Conservation (phyloP, 2,113 vertebrate genomes). For the Cololabis saira region DNA sequence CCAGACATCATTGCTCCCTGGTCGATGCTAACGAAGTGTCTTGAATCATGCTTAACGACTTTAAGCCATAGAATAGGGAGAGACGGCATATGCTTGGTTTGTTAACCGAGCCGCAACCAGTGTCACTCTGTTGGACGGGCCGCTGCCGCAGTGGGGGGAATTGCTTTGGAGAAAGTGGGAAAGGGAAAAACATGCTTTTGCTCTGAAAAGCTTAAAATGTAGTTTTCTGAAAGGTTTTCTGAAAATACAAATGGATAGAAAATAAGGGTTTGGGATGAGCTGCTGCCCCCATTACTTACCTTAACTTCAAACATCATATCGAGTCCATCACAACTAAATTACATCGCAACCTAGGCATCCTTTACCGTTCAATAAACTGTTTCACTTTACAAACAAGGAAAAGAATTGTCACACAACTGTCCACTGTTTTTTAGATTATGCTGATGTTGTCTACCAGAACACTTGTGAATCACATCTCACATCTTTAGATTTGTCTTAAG, state of each 20-base stretch:
- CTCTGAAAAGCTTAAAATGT: constrained; percentile 9
- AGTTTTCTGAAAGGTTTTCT: no score
- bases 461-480: no score
- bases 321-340: no score
- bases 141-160: constrained; percentile 13
- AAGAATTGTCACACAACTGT: no score
- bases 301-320: no score
- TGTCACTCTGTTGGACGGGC: constrained; percentile 26
- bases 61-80: constrained; percentile 56
- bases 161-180: constrained; percentile 14
- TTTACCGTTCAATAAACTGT: no score
- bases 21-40: constrained; percentile 71
- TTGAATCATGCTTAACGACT: constrained; percentile 57
- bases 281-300: no score
- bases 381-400: no score
- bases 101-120: constrained; percentile 34
- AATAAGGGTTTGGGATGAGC: neutral
- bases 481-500: no score
- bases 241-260: constrained; percentile 10
- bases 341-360: no score
- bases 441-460: no score
- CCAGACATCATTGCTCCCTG: constrained; percentile 60
- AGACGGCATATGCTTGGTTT: constrained; percentile 48
- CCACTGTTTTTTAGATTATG: no score
- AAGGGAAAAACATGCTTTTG: constrained; percentile 36